phyloP scores from a whole-genome alignment of 1,140 invertebrate genomes.

The Leucophenga varia region DNA sequence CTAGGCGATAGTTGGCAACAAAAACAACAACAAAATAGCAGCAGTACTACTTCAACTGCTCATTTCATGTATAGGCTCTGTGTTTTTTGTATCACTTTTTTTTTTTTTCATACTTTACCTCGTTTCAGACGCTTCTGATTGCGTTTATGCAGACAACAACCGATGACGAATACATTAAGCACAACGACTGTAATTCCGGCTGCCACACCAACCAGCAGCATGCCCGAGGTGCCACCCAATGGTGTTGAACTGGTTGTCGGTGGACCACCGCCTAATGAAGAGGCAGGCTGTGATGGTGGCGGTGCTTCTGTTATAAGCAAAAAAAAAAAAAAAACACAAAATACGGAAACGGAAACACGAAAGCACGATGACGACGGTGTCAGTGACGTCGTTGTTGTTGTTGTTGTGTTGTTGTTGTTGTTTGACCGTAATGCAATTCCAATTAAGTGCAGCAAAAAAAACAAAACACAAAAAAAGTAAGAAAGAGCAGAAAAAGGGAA shows the following conservation, averaged over 20 bases:
- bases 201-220: slow-evolving; percentile 73
- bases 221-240: slow-evolving; percentile 64
- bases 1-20: slow-evolving; percentile 14
- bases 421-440: slow-evolving; percentile 34
- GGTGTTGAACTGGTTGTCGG: slow-evolving; percentile 51
- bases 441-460: slow-evolving; percentile 40
- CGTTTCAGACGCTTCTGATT: slow-evolving; percentile 70
- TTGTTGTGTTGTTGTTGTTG: slow-evolving; percentile 18
- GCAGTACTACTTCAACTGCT: background rate
- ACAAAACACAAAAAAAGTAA: slow-evolving; percentile 3
- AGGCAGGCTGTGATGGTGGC: slow-evolving; percentile 58
- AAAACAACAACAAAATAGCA: slow-evolving; percentile 17
- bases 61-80: no score
- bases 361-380: slow-evolving; percentile 54
- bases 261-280: slow-evolving; percentile 57
- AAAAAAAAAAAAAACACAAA: no score
- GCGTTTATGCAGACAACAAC: slow-evolving; percentile 80
- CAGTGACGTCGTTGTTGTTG: slow-evolving; percentile 27
- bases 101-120: slow-evolving; percentile 40
- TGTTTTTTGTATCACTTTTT: background rate
- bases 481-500: slow-evolving; percentile 4
- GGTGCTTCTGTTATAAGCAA: slow-evolving; percentile 43
- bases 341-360: no score
- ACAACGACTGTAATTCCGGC: slow-evolving; percentile 71
- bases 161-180: slow-evolving; percentile 82